Evolutionary conservation across 1,140 invertebrate genomes (phyloP).

Genomic region (Chlorops oryzae): DNA sequence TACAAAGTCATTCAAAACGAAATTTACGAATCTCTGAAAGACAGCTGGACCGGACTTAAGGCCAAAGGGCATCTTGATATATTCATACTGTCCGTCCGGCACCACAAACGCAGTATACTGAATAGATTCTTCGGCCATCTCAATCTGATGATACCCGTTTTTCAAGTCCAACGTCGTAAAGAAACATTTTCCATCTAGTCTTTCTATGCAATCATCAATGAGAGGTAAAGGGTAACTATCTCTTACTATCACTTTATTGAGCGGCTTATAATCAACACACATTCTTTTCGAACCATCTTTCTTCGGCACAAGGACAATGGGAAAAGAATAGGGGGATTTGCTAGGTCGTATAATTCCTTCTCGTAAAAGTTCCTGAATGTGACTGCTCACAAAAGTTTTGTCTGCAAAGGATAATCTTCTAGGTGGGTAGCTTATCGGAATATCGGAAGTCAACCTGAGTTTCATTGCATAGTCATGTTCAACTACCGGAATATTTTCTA

Average conservation of each 20-base stretch:
- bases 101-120: slow-evolving; percentile 31
- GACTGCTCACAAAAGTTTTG: slow-evolving; percentile 15
- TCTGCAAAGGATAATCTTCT: slow-evolving; percentile 18
- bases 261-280: too few relatives aligned
- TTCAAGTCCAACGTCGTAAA: slow-evolving; percentile 42
- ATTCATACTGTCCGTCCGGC: slow-evolving; percentile 27
- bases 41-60: slow-evolving; percentile 30
- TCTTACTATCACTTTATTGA: slow-evolving; percentile 18
- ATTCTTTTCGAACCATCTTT: slow-evolving; percentile 19
- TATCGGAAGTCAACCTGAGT: slow-evolving; percentile 13
- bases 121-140: slow-evolving; percentile 15
- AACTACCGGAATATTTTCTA: neutral
- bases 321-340: slow-evolving; percentile 27
- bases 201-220: slow-evolving; percentile 32
- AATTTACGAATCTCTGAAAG: too few relatives aligned
- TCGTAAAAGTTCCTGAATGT: slow-evolving; percentile 21
- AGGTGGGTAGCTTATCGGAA: slow-evolving; percentile 16
- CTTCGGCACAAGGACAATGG: slow-evolving; percentile 25
- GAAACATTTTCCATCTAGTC: slow-evolving; percentile 10
- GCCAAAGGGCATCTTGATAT: slow-evolving; percentile 14
- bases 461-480: neutral
- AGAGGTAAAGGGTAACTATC: slow-evolving; percentile 30
- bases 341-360: slow-evolving; percentile 22
- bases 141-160: slow-evolving; percentile 40
- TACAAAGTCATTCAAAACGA: slow-evolving; percentile 40